A percentile compares a stretch with the other conserved stretches of the same genome.
phyloP scores from a whole-genome alignment of 2,888 invertebrate genomes.

The Scaptomyza polygonia region DNA sequence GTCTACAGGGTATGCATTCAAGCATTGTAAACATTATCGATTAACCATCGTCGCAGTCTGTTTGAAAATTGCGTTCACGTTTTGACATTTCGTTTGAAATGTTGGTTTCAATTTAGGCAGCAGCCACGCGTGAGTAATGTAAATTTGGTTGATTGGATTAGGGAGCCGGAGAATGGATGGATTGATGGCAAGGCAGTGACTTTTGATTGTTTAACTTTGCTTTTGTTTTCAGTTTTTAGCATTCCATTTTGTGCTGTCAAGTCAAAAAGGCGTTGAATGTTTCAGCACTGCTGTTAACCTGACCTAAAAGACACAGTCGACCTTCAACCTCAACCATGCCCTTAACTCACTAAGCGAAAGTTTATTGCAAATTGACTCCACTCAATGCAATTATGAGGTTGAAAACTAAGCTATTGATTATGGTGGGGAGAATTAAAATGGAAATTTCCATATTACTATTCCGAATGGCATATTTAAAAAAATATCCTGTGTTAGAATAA shows the following conservation, averaged over 20 bases:
- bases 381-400: neutral
- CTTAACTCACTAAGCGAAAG: conserved; percentile 20
- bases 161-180: conserved; percentile 8
- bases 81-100: neutral
- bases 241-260: conserved; percentile 15
- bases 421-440: neutral
- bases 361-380: conserved; percentile 22
- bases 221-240: neutral
- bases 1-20: neutral
- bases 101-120: conserved; percentile 38
- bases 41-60: conserved; percentile 26
- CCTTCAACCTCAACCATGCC: conserved; percentile 12
- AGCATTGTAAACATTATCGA: conserved; percentile 51
- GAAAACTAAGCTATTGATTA: neutral
- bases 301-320: neutral
- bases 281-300: conserved; percentile 8
- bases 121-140: conserved; percentile 71
- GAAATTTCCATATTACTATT: neutral
- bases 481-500: too few species aligned
- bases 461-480: neutral
- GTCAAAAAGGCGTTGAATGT: neutral
- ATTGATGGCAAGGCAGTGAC: conserved; percentile 30
- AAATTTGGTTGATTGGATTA: conserved; percentile 55
- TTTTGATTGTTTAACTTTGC: conserved; percentile 9
- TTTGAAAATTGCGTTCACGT: conserved; percentile 35